A percentile compares a stretch with the other conserved stretches of the same genome.
These are phyloP conservation scores for Dasyurus viverrinus DNA, from an alignment of 2,113 vertebrate genomes.

Conservation along the genomic window DNA sequence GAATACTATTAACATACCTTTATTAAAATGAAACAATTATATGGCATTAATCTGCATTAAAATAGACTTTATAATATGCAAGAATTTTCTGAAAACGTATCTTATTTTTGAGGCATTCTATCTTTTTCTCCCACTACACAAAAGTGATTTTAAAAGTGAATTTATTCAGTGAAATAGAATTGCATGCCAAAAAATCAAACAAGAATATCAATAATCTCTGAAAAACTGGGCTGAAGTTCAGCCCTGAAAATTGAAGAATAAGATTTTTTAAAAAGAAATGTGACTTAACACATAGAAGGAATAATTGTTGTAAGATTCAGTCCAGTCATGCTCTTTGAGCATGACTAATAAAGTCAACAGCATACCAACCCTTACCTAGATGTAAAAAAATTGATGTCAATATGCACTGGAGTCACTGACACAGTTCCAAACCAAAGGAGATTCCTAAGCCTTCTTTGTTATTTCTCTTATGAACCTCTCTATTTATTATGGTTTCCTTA, in stretches of 20 bases:
- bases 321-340: neutral
- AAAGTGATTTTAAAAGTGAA: neutral
- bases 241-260: neutral
- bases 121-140: constrained; percentile 7
- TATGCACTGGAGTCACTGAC: neutral
- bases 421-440: neutral
- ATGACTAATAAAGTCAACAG: neutral
- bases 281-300: neutral
- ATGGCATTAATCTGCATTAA: neutral
- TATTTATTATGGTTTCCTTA: neutral
- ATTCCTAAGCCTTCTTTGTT: neutral
- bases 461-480: neutral
- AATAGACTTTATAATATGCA: neutral
- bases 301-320: neutral
- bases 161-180: neutral
- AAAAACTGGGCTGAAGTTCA: neutral
- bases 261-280: neutral
- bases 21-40: neutral
- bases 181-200: neutral
- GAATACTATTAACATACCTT: neutral
- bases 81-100: constrained; percentile 11
- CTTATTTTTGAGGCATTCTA: neutral
- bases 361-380: neutral
- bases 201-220: neutral
- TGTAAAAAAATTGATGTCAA: neutral